Evolutionary conservation across 2,888 invertebrate species (phyloP).

Genomic region (Xanthorhoe designata): DNA sequence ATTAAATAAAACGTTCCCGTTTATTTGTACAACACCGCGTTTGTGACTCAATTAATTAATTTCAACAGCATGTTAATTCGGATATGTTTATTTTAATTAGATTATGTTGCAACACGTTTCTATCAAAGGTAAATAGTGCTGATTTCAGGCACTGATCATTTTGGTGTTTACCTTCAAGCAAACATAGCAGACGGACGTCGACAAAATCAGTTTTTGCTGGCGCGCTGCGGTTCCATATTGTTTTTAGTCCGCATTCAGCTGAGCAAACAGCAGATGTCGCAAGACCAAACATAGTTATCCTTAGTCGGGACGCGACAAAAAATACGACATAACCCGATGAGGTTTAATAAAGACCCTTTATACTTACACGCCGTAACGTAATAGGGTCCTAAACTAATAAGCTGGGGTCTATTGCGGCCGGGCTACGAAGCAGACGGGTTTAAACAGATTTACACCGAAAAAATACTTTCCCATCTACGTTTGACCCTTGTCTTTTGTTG

Average conservation of each 20-base stretch:
- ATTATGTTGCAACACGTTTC: conserved; percentile 24
- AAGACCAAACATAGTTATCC: conserved; percentile 73
- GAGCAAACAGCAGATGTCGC: conserved; percentile 70
- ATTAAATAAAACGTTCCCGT: conserved; percentile 40
- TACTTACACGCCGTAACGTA: conserved; percentile 69
- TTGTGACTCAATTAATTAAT: conserved; percentile 39
- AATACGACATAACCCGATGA: conserved; percentile 59
- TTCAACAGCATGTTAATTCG: conserved; percentile 22
- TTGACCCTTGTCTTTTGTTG: conserved; percentile 70
- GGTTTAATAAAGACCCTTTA: conserved; percentile 73
- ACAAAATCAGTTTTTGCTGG: conserved; percentile 68
- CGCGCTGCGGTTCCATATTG: conserved; percentile 61
- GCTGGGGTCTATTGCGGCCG: conserved; percentile 61
- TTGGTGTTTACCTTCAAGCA: conserved; percentile 18
- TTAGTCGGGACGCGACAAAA: conserved; percentile 58
- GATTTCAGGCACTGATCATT: conserved; percentile 27
- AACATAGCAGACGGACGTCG: conserved; percentile 52
- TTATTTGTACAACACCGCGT: conserved; percentile 35
- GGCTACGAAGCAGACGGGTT: conserved; percentile 65
- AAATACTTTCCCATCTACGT: conserved; percentile 56
- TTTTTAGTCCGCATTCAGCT: conserved; percentile 67
- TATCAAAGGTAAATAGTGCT: conserved; percentile 23
- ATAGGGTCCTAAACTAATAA: conserved; percentile 83
- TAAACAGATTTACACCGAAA: conserved; percentile 74
- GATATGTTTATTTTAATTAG: conserved; percentile 30